Conservation (phyloP, 2,888 invertebrate genomes). For the Cotesia congregata region DNA sequence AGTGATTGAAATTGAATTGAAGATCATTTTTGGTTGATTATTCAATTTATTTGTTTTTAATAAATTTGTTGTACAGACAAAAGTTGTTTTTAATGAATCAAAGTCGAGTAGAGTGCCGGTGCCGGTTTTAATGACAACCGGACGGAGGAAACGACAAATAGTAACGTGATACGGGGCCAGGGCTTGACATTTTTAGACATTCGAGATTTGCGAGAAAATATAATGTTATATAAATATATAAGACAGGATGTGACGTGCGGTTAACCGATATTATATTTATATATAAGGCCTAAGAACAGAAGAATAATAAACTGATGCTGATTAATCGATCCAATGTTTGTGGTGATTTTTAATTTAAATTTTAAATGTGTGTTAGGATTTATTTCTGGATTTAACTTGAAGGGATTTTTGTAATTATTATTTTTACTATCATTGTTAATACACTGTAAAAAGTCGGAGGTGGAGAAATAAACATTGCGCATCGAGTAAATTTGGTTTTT, state of each 20-base stretch:
- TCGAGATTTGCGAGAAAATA: constrained; percentile 51
- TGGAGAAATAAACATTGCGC: constrained; percentile 9
- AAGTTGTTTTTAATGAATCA: constrained; percentile 1
- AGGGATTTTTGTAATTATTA: not conserved
- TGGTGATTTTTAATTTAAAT: constrained; percentile 28
- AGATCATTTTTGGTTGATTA: no score
- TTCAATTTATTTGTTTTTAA: not conserved
- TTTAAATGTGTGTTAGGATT: not conserved
- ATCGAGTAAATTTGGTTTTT: no score
- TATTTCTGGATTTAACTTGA: not conserved
- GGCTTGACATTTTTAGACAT: constrained; percentile 46
- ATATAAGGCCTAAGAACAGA: constrained; percentile 12
- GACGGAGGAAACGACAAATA: constrained; percentile 28
- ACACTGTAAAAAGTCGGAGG: constrained; percentile 41
- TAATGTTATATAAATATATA: constrained; percentile 23
- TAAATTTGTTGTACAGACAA: not conserved
- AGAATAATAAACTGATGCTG: constrained; percentile 30
- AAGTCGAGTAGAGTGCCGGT: constrained; percentile 3
- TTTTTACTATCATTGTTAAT: not conserved
- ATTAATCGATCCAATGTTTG: constrained; percentile 26
- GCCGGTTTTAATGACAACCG: constrained; percentile 14
- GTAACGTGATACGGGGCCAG: constrained; percentile 46
- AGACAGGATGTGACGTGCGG: constrained; percentile 55
- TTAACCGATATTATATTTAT: constrained; percentile 52
- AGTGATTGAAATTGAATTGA: not conserved